Percentiles rank a stretch among this genome's conserved stretches.
Evolutionary conservation across 1,140 invertebrate species (phyloP).

Genomic region (Macrobrachium nipponense): DNA sequence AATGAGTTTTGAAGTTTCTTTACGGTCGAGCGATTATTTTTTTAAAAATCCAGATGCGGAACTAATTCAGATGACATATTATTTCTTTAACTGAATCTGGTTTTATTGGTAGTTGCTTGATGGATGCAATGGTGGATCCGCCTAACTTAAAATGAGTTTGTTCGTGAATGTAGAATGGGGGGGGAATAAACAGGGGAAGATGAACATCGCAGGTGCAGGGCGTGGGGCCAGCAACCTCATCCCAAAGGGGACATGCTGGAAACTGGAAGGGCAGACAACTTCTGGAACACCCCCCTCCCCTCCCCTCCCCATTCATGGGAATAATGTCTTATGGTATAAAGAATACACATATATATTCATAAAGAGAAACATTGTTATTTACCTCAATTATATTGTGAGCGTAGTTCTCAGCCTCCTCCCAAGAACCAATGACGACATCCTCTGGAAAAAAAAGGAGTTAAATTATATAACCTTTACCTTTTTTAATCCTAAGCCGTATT

Average conservation of each 20-base stretch:
- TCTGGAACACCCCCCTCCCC: too few species aligned
- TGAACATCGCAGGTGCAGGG: too few species aligned
- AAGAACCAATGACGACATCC: slow-evolving; percentile 77
- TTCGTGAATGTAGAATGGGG: too few species aligned
- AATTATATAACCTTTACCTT: not conserved
- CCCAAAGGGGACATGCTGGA: too few species aligned
- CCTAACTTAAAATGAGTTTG: not conserved
- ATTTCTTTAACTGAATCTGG: not conserved
- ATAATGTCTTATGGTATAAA: not conserved
- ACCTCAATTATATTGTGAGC: slow-evolving; percentile 75
- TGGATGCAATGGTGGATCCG: not conserved
- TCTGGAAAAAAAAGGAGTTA: not conserved
- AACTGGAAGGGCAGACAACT: too few species aligned
- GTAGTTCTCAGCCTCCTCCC: slow-evolving; percentile 80
- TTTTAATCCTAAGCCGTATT: not conserved
- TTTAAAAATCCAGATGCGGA: too few species aligned
- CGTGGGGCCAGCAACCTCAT: too few species aligned
- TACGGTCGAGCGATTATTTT: too few species aligned
- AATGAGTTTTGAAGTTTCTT: too few species aligned
- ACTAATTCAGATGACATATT: not conserved
- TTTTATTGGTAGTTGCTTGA: not conserved
- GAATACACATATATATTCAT: not conserved
- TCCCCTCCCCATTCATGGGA: too few species aligned
- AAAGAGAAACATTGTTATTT: not conserved
- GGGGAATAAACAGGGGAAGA: too few species aligned